A percentile compares a stretch with the other conserved stretches of the same genome.
These are phyloP conservation scores for Diarsia rubi DNA, from an alignment of 2,888 invertebrate genomes.

Conservation along the genomic window DNA sequence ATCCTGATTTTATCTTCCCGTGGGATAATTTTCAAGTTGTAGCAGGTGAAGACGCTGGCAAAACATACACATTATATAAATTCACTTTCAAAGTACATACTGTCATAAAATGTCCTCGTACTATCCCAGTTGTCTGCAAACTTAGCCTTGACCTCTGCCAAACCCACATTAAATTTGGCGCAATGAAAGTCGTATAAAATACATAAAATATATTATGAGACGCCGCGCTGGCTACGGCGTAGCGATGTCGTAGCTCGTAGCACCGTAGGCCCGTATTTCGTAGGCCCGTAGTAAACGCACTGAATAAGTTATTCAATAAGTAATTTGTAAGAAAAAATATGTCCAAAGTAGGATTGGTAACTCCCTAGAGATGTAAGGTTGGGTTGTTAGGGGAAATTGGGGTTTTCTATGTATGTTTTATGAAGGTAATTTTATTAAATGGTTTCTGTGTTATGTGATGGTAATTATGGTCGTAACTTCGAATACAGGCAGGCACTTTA, in stretches of 20 bases:
- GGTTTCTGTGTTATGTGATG: not conserved
- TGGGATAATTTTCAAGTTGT: too few relatives aligned
- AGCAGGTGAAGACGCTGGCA: too few relatives aligned
- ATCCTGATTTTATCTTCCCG: too few relatives aligned
- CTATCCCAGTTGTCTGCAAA: conserved; percentile 14
- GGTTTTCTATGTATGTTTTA: conserved; percentile 13
- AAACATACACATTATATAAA: not conserved
- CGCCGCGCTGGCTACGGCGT: conserved; percentile 64
- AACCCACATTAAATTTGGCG: conserved; percentile 54
- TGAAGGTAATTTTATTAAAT: not conserved
- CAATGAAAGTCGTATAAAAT: conserved; percentile 57
- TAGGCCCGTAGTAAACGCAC: conserved; percentile 44
- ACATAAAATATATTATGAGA: conserved; percentile 46
- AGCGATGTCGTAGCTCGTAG: conserved; percentile 53
- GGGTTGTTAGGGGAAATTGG: conserved; percentile 16
- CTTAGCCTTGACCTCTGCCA: conserved; percentile 52
- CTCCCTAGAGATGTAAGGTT: conserved; percentile 28
- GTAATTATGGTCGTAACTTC: not conserved
- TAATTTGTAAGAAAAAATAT: conserved; percentile 48
- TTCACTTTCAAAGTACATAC: not conserved
- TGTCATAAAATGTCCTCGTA: conserved; percentile 25
- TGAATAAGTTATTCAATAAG: conserved; percentile 57
- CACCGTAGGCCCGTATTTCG: conserved; percentile 37
- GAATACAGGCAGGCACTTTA: not conserved
- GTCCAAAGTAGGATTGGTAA: not conserved